A percentile compares a stretch with the other conserved stretches of the same genome.
Conservation (phyloP, 2,797 vertebrate genomes). For the Sebastolobus alascanus region DNA sequence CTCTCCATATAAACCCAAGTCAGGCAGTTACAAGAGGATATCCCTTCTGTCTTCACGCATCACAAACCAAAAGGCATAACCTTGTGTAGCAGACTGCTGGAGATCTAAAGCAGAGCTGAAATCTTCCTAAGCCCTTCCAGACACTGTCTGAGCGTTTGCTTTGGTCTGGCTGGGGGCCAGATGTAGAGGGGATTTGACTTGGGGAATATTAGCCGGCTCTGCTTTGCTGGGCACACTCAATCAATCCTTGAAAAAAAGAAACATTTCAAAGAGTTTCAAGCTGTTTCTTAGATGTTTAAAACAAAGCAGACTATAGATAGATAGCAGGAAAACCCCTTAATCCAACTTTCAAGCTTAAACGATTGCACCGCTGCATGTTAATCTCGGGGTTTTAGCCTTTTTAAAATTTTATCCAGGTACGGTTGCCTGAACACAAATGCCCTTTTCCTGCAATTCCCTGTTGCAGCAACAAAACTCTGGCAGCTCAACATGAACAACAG, state of each 20-base stretch:
- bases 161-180: slow-evolving; percentile 12
- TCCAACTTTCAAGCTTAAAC: slow-evolving; percentile 16
- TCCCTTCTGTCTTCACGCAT: slow-evolving; percentile 20
- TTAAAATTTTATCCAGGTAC: slow-evolving; percentile 7
- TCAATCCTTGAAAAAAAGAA: background rate
- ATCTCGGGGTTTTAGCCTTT: slow-evolving; percentile 10
- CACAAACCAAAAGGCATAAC: slow-evolving; percentile 12
- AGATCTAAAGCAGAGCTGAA: slow-evolving; percentile 32
- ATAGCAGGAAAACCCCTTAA: slow-evolving; percentile 2
- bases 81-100: background rate
- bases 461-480: background rate
- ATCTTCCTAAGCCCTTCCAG: slow-evolving; percentile 43
- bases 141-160: slow-evolving; percentile 36
- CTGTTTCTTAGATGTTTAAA: slow-evolving; percentile 18
- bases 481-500: background rate
- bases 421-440: background rate
- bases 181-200: slow-evolving; percentile 39
- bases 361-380: background rate
- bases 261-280: slow-evolving; percentile 15
- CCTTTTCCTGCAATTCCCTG: background rate
- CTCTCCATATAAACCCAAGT: background rate
- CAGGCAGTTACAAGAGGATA: background rate
- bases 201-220: slow-evolving; percentile 28
- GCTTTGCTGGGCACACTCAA: slow-evolving; percentile 14
- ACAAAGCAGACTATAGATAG: background rate